These are phyloP conservation scores for Paracentrotus lividus DNA, from an alignment of 53 echinoderm and acorn worm genomes.

Conservation along the genomic window DNA sequence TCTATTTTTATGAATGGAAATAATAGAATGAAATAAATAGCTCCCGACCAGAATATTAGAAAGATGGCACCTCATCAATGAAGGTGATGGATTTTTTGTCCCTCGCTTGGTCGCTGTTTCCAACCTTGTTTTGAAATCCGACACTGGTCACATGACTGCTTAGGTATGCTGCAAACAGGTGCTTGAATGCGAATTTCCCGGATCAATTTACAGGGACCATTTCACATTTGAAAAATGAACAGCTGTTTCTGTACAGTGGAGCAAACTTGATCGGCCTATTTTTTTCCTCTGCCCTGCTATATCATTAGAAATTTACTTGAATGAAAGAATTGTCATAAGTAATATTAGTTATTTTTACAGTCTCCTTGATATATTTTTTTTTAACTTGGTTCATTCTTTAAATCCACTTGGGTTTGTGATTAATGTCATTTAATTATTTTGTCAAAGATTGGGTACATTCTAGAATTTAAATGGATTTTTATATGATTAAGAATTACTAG, in stretches of 20 bases:
- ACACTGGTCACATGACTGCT: conserved; percentile 54
- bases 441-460: no score
- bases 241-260: neutral
- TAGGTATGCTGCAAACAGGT: conserved; percentile 60
- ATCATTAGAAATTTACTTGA: no score
- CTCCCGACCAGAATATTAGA: neutral
- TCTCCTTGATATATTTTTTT: no score
- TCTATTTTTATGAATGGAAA: neutral
- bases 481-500: no score
- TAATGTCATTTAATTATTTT: no score
- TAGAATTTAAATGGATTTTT: no score
- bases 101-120: neutral
- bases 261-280: no score
- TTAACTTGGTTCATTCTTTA: no score
- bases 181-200: conserved; percentile 44
- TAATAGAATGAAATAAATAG: neutral
- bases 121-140: conserved; percentile 58
- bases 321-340: no score
- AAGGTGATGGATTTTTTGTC: conserved; percentile 8
- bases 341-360: no score
- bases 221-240: conserved; percentile 22
- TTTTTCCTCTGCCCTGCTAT: no score
- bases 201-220: neutral
- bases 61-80: neutral
- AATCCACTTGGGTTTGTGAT: no score